Evolutionary conservation across 1,140 invertebrate species (phyloP), one percentile per base, ranked within the genome.

Genomic region (Drosophila punjabiensis): DNA sequence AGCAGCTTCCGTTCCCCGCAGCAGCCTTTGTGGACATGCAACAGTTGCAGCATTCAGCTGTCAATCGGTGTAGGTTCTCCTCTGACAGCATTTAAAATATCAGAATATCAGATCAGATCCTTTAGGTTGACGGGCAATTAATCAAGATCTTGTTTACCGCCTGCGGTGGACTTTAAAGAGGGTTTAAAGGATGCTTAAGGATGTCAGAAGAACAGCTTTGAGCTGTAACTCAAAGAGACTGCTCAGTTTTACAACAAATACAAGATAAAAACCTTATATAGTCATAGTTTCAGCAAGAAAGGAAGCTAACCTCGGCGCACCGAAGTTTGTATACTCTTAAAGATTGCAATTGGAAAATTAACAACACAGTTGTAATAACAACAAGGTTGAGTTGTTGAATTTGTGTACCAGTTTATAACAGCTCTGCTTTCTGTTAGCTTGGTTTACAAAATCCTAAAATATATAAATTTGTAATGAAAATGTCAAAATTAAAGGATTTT

Each of bases 11-110:
- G 48, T 37, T 53, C 18, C 41, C 24, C 59, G 45, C 11, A 10
- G 41, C 43, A 18, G 60, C 28, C 60, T 64, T 28, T 48, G 60
- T 50, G 14, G 8, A 60, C 60, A 67, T 67, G 48, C 67, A 53
- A 70, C 63, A 55, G 37, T 70, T 67, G 67, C n/a, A 14, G 33
- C 58, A 66, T 70, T 70, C 47, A 67, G 18, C 37, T 45, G 62
- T 32, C 63, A 67, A 67, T 70, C 48, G 37, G 10, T 32, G 8
- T 18, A 18, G 8, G 13, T 28, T 20, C 3, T 4, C 8, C 13
- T 24, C 4, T 16, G 14, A 14, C 37, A 39, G 37, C 37, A 16
- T 14, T 9, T 5, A 14, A 18, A 7, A 14, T 14, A 18, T 43
- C 7, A 6, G 18, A 18, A n/a, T n/a, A n/a, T 35, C 52, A 32